Evolutionary conservation across 92 coral and sea anemone genomes (phyloP), one percentile per base, ranked within the genome.

Genomic region (Paramuricea clavata): DNA sequence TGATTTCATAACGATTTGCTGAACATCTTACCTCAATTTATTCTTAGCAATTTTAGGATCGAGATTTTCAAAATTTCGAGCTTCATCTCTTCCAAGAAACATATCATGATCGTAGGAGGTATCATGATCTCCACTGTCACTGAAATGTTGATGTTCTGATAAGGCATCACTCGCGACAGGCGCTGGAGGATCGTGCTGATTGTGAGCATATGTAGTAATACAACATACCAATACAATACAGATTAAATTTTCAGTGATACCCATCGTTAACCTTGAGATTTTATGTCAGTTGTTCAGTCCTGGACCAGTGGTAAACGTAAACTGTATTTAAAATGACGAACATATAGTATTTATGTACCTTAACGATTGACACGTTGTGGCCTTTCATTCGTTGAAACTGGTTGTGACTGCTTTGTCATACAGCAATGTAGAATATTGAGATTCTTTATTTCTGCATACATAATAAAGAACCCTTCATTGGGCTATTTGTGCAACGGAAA

Each of bases 11-110:
- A 19, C 52, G 3, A 15, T 47, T 9, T 15, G 17, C 13, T 47
- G 8, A 47, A 15, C 25, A 76, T 17, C 69, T 76, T 32, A 76
- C 82, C 67, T 76, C 68, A 76, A 23, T 36, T 76, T 76, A n/a
- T 3, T 33, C 27, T 76, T 76, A 12, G 82, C 82, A 15, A 54
- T 34, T 49, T 76, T 52, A 56, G 82, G 82, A 2, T 76, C 82
- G 21, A 76, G 23, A 36, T 76, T 42, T 17, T 76, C 82, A 76
- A 76, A 76, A 1, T 76, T 16, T 22, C 15, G 30, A 1, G 82
- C 82, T 32, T 76, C 67, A n/a, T 76, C 82, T 33, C 52, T 76
- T 13, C 82, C 82, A 49, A 76, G 68, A 68, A 76, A 76, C 41
- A 76, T 76, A 16, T 76, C 82, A 50, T 76, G 82, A 49, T 76